Evolutionary conservation across 1,140 invertebrate species (phyloP), one percentile per base, ranked within the genome.

Genomic region (Sinonovacula constricta): DNA sequence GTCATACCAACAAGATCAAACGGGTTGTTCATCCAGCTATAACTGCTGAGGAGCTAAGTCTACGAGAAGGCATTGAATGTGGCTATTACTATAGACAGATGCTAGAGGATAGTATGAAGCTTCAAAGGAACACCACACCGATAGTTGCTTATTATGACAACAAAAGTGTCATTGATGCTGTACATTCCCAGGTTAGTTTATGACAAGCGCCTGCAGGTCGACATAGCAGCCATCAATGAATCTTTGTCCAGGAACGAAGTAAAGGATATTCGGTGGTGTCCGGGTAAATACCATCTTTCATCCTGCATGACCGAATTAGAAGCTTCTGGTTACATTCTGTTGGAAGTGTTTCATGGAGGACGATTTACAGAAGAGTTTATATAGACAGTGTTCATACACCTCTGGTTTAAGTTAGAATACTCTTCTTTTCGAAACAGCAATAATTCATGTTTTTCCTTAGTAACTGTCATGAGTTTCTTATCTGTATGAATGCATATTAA

Each of bases 151-250:
- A 57, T 81, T 59, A 76, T 30, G 75, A 81, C 66, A 83, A 76
- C 60, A 83, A 81, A 62, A 76, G 65, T 79, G 66, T 83, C 10
- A 70, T 74, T 45, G 79, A 79, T 49, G 70, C 79, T 24, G 15
- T 81, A 10, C 59, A 81, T 45, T 79, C 75, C 79, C n/a, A 83
- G 81, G 67, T 49, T 81, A n/a, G 79, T 83, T n/a, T 57, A 83
- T 22, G 82, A 83, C 49, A 83, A 79, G 49, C 26, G 79, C 3
- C 57, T 83, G 18, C 34, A 67, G 22, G 67, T 82, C 18, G 81
- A 82, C 51, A 82, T 82, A 57, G 81, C 72, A 33, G 60, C n/a
- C n/a, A n/a, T n/a, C n/a, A n/a, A n/a, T n/a, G n/a, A n/a, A n/a
- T n/a, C n/a, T n/a, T n/a, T n/a, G n/a, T n/a, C n/a, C n/a, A n/a